These are phyloP conservation scores for Drosophila testacea DNA, from an alignment of 2,888 invertebrate genomes.

Conservation along the genomic window DNA sequence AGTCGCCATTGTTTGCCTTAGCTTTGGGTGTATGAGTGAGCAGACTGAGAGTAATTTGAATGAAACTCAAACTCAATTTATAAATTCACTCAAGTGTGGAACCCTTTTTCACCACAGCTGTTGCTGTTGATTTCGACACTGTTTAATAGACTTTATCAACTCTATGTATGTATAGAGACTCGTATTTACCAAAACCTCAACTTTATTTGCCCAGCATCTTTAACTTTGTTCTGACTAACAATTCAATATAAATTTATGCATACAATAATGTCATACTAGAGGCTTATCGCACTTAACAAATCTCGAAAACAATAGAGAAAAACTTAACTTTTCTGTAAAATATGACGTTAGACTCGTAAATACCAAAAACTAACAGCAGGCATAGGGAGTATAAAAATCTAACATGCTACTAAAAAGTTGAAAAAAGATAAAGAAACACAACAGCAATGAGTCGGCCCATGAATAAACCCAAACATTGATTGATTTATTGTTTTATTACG, in stretches of 20 bases:
- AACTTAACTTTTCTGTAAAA: conserved; percentile 27
- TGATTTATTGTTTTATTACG: conserved; percentile 78
- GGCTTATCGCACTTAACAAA: conserved; percentile 67
- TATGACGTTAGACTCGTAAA: conserved; percentile 45
- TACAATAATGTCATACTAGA: conserved; percentile 44
- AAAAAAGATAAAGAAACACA: conserved; percentile 59
- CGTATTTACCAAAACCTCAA: background rate
- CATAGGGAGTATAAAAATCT: conserved; percentile 41
- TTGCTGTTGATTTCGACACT: conserved; percentile 41
- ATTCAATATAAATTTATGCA: conserved; percentile 59
- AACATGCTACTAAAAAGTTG: conserved; percentile 70
- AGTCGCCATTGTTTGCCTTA: conserved; percentile 68
- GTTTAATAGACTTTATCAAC: conserved; percentile 64
- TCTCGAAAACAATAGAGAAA: conserved; percentile 38
- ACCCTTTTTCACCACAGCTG: conserved; percentile 64
- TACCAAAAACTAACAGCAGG: conserved; percentile 39
- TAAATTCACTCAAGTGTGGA: conserved; percentile 22
- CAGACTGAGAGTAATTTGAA: conserved; percentile 31
- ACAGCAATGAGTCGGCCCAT: conserved; percentile 20
- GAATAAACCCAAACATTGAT: conserved; percentile 60
- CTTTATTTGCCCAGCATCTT: conserved; percentile 57
- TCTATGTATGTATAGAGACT: background rate
- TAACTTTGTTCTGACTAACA: conserved; percentile 48
- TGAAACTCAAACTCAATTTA: conserved; percentile 31
- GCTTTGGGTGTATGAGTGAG: conserved; percentile 32